Evolutionary conservation across 2,113 vertebrate genomes (phyloP), one percentile per base, ranked within the genome.

Genomic region (Glaucidium brasilianum): DNA sequence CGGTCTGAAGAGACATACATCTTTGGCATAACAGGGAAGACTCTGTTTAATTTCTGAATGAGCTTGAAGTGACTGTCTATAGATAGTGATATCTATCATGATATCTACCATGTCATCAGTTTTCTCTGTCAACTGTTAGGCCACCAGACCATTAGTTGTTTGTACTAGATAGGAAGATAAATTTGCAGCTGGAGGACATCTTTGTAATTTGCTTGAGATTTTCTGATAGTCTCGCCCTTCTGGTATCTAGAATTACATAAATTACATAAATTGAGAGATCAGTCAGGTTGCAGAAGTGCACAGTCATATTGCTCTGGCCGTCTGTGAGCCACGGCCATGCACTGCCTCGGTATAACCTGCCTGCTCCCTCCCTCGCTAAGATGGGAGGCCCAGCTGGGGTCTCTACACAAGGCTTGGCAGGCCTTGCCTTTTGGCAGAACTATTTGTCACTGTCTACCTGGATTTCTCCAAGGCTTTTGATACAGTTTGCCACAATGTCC

Each of bases 141-240:
- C 43, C 89, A 88, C 14, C 56, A 75, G 59, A 77, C 50, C 75
- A 74, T 85, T 74, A 93, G n/a, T 47, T 79, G 55, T 81, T 90
- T 80, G 35, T 74, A 43, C 52, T 37, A 63, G 80, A 79, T 21
- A 66, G 35, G 72, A 95, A 96, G 63, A 96, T 43, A 91, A 84
- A 94, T 92, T 93, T 92, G 68, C 86, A 58, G 43, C 86, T 97
- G 49, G 56, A 95, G 71, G 75, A 90, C 45, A 88, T 79, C n/a
- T 92, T 67, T 91, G 52, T 66, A 56, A 95, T 97, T 96, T 94
- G 79, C 88, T 96, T 39, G 43, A 77, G 82, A 93, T 97, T 96
- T 96, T 85, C 43, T 94, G 75, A 72, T 91, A 94, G 64, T 34
- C 67, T 96, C 90, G 63, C 84, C 62, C 78, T 96, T 91, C 86